Conservation (phyloP, 1,140 invertebrate genomes). For the Lepeophtheirus salmonis region DNA sequence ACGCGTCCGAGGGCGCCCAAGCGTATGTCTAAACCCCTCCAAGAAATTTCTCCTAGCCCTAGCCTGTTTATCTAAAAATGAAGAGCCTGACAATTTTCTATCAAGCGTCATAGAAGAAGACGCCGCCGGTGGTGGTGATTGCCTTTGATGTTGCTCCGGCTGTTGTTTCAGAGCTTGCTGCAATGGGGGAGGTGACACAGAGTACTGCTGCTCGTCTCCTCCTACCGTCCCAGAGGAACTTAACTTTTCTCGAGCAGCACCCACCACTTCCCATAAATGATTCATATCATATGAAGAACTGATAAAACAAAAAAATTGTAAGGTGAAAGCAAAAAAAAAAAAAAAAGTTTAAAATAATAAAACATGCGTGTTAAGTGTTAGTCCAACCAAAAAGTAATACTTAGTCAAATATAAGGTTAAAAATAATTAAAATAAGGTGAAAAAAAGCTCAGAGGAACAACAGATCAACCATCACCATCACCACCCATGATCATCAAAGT, state of each 20-base stretch:
- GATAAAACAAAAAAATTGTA: neutral
- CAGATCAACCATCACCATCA: neutral
- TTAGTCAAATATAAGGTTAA: no score
- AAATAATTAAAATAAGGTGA: no score
- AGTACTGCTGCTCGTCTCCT: no score
- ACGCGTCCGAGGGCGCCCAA: neutral
- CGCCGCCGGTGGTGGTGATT: neutral
- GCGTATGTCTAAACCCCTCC: neutral
- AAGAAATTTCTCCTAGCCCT: neutral
- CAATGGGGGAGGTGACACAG: neutral
- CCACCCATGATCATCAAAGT: neutral
- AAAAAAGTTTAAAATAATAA: no score
- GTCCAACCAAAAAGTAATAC: no score
- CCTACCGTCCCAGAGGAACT: no score
- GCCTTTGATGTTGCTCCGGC: no score
- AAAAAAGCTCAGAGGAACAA: no score
- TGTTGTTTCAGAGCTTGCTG: no score
- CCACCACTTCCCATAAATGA: neutral
- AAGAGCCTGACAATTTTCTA: neutral
- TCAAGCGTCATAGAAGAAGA: neutral
- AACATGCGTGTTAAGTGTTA: no score
- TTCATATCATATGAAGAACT: neutral
- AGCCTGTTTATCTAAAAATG: neutral
- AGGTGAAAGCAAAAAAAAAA: neutral
- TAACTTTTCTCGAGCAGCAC: neutral